phyloP scores from a whole-genome alignment of 2,888 invertebrate genomes.

The Charanyca ferruginea region DNA sequence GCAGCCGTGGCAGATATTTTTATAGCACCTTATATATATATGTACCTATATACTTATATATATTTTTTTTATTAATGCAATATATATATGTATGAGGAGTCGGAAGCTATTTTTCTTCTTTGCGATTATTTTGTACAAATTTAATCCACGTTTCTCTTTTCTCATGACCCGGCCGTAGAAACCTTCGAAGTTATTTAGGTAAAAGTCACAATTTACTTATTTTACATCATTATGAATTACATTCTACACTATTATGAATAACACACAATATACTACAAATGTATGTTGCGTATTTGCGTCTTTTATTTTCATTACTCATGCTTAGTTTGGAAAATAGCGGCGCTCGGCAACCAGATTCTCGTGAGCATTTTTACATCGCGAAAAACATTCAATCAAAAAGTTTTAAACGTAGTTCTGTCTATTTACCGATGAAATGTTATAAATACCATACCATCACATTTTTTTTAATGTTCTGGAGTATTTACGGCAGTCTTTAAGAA shows the following conservation, averaged over 20 bases:
- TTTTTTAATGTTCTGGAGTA: slow-evolving; percentile 20
- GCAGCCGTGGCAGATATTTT: too few species aligned
- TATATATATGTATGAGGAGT: too few species aligned
- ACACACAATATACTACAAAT: slow-evolving; percentile 9
- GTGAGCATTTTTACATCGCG: slow-evolving; percentile 9
- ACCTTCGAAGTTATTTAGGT: too few species aligned
- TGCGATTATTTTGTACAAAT: too few species aligned
- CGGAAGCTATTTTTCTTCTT: too few species aligned
- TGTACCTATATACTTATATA: too few species aligned
- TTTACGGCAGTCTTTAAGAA: slow-evolving; percentile 17
- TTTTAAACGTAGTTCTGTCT: slow-evolving; percentile 4
- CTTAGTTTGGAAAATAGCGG: slow-evolving; percentile 12
- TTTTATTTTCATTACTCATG: slow-evolving; percentile 20
- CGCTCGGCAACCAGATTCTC: background rate
- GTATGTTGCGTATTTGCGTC: slow-evolving; percentile 7
- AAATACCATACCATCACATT: slow-evolving; percentile 18
- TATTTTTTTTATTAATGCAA: too few species aligned
- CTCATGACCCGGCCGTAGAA: too few species aligned
- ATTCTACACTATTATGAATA: slow-evolving; percentile 14
- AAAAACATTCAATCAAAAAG: too few species aligned
- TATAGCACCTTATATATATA: too few species aligned
- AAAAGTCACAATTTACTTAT: slow-evolving; percentile 12
- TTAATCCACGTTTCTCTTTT: too few species aligned
- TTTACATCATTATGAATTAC: too few species aligned
- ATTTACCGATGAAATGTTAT: slow-evolving; percentile 21